These are phyloP conservation scores for Champsocephalus esox DNA, from an alignment of 2,797 vertebrate genomes.

Conservation along the genomic window DNA sequence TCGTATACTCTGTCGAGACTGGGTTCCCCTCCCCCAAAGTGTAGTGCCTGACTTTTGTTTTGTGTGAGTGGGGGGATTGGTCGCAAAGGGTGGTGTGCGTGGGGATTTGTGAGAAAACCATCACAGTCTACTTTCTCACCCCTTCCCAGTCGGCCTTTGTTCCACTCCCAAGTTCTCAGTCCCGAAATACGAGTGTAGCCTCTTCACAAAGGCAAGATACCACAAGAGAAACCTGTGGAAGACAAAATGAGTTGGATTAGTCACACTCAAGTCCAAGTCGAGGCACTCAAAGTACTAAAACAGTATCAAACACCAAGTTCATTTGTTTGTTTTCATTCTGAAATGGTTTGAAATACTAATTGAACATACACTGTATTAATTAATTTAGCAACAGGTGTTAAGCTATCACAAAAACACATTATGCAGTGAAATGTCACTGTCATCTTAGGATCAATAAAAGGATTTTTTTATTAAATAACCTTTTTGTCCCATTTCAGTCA, in stretches of 20 bases:
- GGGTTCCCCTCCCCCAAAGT: slow-evolving; percentile 83
- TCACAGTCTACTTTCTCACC: slow-evolving; percentile 80
- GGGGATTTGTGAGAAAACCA: slow-evolving; percentile 72
- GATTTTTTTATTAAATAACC: background rate
- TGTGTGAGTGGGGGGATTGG: slow-evolving; percentile 72
- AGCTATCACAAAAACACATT: background rate
- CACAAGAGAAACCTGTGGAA: slow-evolving; percentile 59
- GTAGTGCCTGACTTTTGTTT: slow-evolving; percentile 82
- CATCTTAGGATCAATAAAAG: background rate
- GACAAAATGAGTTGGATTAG: slow-evolving; percentile 28
- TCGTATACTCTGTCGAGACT: slow-evolving; percentile 80
- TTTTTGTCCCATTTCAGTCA: background rate
- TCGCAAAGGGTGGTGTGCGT: slow-evolving; percentile 64
- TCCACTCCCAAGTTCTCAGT: slow-evolving; percentile 74
- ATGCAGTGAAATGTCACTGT: background rate
- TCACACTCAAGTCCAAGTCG: slow-evolving; percentile 3
- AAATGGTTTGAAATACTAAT: background rate
- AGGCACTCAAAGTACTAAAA: background rate
- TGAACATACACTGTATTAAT: background rate
- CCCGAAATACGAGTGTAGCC: slow-evolving; percentile 59
- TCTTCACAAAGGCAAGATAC: slow-evolving; percentile 46
- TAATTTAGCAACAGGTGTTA: slow-evolving; percentile 71
- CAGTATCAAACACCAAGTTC: background rate
- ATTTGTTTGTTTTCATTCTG: too few species aligned
- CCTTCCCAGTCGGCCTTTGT: slow-evolving; percentile 76